Evolutionary conservation across 2,113 vertebrate species (phyloP), one percentile per base, ranked within the genome.

Genomic region (Asarcornis scutulata): DNA sequence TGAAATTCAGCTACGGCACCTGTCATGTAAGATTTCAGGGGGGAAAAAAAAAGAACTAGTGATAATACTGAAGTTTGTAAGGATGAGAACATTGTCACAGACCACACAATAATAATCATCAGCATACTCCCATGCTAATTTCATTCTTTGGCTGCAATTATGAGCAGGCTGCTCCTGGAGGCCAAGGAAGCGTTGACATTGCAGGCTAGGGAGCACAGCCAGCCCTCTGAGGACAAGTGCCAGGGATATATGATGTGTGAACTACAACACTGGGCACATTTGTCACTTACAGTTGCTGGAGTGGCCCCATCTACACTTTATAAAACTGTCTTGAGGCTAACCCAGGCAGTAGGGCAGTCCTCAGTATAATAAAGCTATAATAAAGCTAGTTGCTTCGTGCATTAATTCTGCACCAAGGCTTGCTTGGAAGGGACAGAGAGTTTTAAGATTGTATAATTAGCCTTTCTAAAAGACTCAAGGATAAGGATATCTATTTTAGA

Each of bases 181-280:
- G 62, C 48, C 42, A 36, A 40, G 20, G 3, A 13, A 73, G 32
- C 63, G 20, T 2, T 20, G 17, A 18, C 11, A 21, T 20, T 27
- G 13, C 13, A 26, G 0, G 3, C 16, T 9, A 8, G 21, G 55
- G 31, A 67, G 59, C 5, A 2, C 17, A 64, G 48, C 14, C 68
- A 36, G 81, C 29, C 67, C 46, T 58, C 60, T 55, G 6, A 22
- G 38, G 16, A 59, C 18, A 75, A 13, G 50, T 53, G 48, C 38
- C 29, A 34, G 0, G 11, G 9, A 14, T 27, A 18, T 27, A 29
- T 3, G 31, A 11, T 2, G 9, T 9, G 21, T 2, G 52, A 52
- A 21, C 63, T 38, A 34, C 34, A 64, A 21, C 9, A 38, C 15
- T 32, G 38, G 31, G 8, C 21, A 18, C 9, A 42, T 21, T 32